Conservation (phyloP, 1,140 invertebrate species). For the Phymorhynchus buccinoides region DNA sequence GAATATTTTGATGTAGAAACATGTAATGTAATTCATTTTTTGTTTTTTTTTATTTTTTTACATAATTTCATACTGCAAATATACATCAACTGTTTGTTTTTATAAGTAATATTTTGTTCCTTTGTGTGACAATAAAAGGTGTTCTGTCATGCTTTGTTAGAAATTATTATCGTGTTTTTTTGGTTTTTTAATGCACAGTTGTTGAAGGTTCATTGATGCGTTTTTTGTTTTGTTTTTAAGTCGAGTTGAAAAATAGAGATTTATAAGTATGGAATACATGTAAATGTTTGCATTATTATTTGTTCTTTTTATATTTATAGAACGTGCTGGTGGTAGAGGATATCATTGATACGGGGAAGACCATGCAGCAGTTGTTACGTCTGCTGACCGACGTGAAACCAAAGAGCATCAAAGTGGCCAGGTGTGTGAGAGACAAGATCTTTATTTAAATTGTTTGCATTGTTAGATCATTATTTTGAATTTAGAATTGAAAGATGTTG, state of each 20-base stretch:
- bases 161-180: background rate
- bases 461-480: background rate
- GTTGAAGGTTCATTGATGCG: no score
- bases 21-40: no score
- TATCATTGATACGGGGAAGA: conserved; percentile 80
- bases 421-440: conserved; percentile 50
- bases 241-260: background rate
- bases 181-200: no score
- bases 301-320: conserved; percentile 58
- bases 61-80: no score
- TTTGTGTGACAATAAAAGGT: no score
- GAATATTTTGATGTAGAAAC: no score
- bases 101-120: no score
- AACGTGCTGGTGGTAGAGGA: conserved; percentile 80
- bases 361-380: conserved; percentile 76
- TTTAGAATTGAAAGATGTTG: no score
- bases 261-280: background rate
- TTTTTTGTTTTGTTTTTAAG: no score
- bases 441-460: background rate
- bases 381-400: conserved; percentile 74
- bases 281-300: background rate
- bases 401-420: conserved; percentile 75
- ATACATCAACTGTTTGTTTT: no score
- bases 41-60: no score
- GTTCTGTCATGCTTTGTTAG: background rate